Evolutionary conservation across 2,113 vertebrate species (phyloP).

Genomic region (Atractosteus spatula): DNA sequence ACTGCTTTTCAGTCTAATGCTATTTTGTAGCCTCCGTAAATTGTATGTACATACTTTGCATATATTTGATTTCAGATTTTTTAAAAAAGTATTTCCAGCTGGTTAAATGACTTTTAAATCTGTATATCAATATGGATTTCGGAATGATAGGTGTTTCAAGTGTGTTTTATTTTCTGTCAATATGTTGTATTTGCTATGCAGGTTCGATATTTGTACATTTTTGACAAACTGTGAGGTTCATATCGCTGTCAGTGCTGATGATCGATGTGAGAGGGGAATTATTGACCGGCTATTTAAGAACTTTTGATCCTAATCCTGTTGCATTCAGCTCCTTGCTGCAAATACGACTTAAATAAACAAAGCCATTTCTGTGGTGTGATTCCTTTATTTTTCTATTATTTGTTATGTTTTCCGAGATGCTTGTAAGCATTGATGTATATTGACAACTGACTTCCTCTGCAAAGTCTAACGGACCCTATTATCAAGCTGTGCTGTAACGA

Average conservation of each 20-base stretch:
- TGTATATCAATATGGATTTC: too few relatives aligned
- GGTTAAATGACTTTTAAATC: too few relatives aligned
- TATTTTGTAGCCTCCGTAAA: background rate
- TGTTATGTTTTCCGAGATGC: too few relatives aligned
- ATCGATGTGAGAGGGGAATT: too few relatives aligned
- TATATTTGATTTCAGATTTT: too few relatives aligned
- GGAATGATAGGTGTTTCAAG: conserved; percentile 8
- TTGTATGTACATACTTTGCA: background rate
- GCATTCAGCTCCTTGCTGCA: conserved; percentile 1
- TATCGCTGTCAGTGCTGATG: background rate
- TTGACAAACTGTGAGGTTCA: conserved; percentile 44
- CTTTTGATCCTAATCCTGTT: background rate
- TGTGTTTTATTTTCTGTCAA: conserved; percentile 24
- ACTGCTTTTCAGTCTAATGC: too few relatives aligned
- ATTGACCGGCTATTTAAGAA: background rate
- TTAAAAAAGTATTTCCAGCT: too few relatives aligned
- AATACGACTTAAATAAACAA: conserved; percentile 48
- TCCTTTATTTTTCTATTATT: background rate
- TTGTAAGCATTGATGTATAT: too few relatives aligned
- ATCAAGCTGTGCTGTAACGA: too few relatives aligned
- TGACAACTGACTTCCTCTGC: too few relatives aligned
- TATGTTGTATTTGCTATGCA: conserved; percentile 54
- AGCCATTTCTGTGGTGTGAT: conserved; percentile 24
- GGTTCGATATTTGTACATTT: conserved; percentile 64
- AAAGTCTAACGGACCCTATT: too few relatives aligned